Percentiles rank a stretch among this genome's conserved stretches.
These are phyloP conservation scores for Eretmodus cyanostictus DNA, from an alignment of 2,113 vertebrate species.

Conservation along the genomic window DNA sequence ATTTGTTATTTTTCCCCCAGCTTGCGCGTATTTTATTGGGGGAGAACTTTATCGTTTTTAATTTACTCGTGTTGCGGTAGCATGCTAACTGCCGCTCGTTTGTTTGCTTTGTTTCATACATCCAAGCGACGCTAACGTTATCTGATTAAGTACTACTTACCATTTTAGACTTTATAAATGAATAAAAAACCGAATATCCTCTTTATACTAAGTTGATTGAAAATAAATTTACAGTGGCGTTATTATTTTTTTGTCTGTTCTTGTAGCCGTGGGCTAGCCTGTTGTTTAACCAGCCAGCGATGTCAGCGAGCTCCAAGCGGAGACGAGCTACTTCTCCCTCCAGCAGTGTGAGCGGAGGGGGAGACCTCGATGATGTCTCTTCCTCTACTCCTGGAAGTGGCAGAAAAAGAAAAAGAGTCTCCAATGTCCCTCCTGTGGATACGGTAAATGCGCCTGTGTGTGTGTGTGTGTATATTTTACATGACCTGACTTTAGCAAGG, in stretches of 20 bases:
- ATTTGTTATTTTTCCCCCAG: accelerated
- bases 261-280: slow-evolving; percentile 25
- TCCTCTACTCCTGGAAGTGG: slow-evolving; percentile 83
- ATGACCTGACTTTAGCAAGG: not conserved
- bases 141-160: not conserved
- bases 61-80: not conserved
- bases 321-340: slow-evolving; percentile 94
- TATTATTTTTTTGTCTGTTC: not conserved
- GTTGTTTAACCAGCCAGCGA: slow-evolving; percentile 5
- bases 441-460: slow-evolving; percentile 71
- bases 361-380: slow-evolving; percentile 87
- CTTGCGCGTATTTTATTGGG: accelerated
- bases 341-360: slow-evolving; percentile 89
- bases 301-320: slow-evolving; percentile 85
- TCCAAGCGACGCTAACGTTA: not conserved
- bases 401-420: slow-evolving; percentile 84
- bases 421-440: slow-evolving; percentile 87
- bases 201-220: not conserved
- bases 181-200: accelerated
- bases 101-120: slow-evolving; percentile 52
- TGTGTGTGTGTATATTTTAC: not conserved
- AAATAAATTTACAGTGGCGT: not conserved
- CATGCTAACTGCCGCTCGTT: slow-evolving; percentile 28
- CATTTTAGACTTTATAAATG: not conserved
- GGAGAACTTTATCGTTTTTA: not conserved